phyloP scores from a whole-genome alignment of 2,113 vertebrate genomes.

The Calcarius ornatus region DNA sequence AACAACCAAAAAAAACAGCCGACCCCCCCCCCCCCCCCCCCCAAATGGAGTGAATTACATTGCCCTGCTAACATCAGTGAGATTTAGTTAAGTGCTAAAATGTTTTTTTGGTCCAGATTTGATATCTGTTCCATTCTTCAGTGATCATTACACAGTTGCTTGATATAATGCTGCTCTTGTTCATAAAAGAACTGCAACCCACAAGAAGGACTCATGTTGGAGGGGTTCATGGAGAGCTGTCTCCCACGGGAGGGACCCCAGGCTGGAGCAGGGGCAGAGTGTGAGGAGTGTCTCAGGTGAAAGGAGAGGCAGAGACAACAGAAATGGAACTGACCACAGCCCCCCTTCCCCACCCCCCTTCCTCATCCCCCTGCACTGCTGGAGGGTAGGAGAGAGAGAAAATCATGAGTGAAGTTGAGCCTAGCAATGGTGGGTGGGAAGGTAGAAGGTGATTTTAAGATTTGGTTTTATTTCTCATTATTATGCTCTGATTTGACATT shows the following conservation, averaged over 20 bases:
- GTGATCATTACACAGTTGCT: neutral
- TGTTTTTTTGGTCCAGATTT: neutral
- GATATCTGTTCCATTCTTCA: neutral
- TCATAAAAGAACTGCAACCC: neutral
- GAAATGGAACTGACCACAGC: neutral
- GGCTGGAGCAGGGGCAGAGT: neutral
- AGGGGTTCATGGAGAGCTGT: neutral
- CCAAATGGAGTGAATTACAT: neutral
- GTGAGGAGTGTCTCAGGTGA: neutral
- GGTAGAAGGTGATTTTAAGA: neutral
- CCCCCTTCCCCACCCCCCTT: neutral
- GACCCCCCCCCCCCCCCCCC: too few species aligned
- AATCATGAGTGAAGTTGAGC: neutral
- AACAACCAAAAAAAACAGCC: too few species aligned
- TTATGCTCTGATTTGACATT: neutral
- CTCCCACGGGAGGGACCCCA: accelerated
- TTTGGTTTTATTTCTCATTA: neutral
- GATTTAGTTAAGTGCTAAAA: neutral
- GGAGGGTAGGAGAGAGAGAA: neutral
- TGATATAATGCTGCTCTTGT: neutral
- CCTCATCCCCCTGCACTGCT: neutral
- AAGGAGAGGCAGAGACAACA: accelerated
- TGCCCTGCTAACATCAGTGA: neutral
- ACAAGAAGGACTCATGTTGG: accelerated
- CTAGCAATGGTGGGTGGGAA: neutral